Percentiles rank a stretch among this genome's conserved stretches.
phyloP scores from a whole-genome alignment of 2,113 vertebrate genomes.

The Cyrtonyx montezumae region DNA sequence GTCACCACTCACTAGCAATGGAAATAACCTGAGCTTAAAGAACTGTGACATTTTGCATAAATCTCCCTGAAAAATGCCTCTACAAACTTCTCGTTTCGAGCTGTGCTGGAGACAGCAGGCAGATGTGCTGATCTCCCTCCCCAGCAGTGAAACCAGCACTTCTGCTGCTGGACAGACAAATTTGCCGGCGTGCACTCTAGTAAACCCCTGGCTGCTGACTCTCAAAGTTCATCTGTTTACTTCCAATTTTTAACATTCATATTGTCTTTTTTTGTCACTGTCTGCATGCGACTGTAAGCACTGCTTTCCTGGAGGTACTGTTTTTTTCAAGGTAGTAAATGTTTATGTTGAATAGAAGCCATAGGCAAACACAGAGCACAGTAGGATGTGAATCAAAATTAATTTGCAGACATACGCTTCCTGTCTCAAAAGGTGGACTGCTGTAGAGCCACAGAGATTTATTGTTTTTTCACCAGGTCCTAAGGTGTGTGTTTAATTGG shows the following conservation, averaged over 20 bases:
- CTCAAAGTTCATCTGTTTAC: not conserved
- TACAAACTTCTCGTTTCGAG: not conserved
- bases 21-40: not conserved
- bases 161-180: not conserved
- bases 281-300: constrained; percentile 6
- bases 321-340: not conserved
- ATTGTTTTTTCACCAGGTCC: not conserved
- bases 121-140: not conserved
- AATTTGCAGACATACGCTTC: not conserved
- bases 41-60: not conserved
- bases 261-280: not conserved
- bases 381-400: not conserved
- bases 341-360: constrained; percentile 20
- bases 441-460: not conserved
- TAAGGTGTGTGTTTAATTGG: not conserved
- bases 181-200: not conserved
- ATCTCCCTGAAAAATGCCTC: not conserved
- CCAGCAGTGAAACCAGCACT: not conserved
- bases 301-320: constrained; percentile 6
- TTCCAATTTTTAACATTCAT: not conserved
- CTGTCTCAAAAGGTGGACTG: not conserved
- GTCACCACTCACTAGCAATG: not conserved
- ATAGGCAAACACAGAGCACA: not conserved
- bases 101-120: not conserved
- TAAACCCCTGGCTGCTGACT: not conserved